These are phyloP conservation scores for Tricholaema leucomelas DNA, from an alignment of 2,113 vertebrate genomes.

Conservation along the genomic window DNA sequence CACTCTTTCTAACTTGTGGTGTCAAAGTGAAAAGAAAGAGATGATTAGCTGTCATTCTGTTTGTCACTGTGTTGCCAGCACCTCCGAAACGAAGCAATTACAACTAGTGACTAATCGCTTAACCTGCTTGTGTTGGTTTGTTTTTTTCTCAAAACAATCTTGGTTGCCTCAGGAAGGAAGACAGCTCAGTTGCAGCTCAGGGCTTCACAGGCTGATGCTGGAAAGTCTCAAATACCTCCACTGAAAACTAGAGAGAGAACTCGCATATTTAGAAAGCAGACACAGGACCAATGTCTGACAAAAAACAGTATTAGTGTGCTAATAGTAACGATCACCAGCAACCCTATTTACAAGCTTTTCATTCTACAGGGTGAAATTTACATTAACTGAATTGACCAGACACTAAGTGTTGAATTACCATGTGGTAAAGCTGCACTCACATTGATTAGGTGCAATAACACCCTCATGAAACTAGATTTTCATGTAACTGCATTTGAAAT, in stretches of 20 bases:
- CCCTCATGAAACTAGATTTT: neutral
- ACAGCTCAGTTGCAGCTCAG: constrained; percentile 4
- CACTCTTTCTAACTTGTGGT: neutral
- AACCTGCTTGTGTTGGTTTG: neutral
- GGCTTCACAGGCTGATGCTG: neutral
- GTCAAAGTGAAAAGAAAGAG: constrained; percentile 46
- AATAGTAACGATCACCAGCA: neutral
- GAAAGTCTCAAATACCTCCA: neutral
- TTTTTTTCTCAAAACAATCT: neutral
- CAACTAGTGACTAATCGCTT: constrained; percentile 32
- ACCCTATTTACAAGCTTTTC: neutral
- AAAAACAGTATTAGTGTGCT: neutral
- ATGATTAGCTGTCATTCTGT: constrained; percentile 13
- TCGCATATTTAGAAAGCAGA: neutral
- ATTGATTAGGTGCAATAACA: neutral
- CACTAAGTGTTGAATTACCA: neutral
- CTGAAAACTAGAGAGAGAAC: neutral
- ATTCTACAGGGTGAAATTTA: neutral
- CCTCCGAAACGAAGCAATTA: constrained; percentile 14
- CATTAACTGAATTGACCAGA: neutral
- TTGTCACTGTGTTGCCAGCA: neutral
- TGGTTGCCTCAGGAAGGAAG: constrained; percentile 59
- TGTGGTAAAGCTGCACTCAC: neutral
- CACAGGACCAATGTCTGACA: neutral
- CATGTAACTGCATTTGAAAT: neutral